phyloP scores from a whole-genome alignment of 2,888 invertebrate genomes.

The Phortica okadai region DNA sequence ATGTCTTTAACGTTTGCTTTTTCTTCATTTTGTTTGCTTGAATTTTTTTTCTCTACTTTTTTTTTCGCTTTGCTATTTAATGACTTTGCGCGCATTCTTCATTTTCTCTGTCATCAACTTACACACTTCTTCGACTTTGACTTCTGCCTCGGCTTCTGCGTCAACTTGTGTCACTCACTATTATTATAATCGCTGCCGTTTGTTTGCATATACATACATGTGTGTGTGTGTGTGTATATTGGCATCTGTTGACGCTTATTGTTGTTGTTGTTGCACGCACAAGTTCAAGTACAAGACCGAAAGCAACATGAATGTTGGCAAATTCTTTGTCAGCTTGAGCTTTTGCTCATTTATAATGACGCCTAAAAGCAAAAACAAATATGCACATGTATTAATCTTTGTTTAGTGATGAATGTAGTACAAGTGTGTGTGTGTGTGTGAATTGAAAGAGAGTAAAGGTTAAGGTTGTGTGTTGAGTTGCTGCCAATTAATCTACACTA shows the following conservation, averaged over 20 bases:
- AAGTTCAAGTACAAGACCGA: slow-evolving; percentile 28
- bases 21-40: not conserved
- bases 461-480: not conserved
- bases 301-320: not conserved
- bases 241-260: not conserved
- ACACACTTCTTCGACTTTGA: not conserved
- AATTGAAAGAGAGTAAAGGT: not conserved
- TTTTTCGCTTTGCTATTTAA: slow-evolving; percentile 10
- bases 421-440: not conserved
- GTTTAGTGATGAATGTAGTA: not conserved
- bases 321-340: not conserved
- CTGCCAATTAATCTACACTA: slow-evolving; percentile 5
- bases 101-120: not conserved
- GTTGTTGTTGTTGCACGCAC: slow-evolving; percentile 16
- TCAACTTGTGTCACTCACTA: slow-evolving; percentile 14
- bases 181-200: slow-evolving; percentile 9
- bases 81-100: not conserved
- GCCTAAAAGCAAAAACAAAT: slow-evolving; percentile 51
- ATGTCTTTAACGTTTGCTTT: not conserved
- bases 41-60: not conserved
- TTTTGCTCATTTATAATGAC: slow-evolving; percentile 36
- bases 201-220: not conserved
- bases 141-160: not conserved
- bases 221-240: slow-evolving; percentile 6
- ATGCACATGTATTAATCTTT: slow-evolving; percentile 55